phyloP scores from a whole-genome alignment of 2,797 vertebrate genomes.

The Tauraco hartlaubi region DNA sequence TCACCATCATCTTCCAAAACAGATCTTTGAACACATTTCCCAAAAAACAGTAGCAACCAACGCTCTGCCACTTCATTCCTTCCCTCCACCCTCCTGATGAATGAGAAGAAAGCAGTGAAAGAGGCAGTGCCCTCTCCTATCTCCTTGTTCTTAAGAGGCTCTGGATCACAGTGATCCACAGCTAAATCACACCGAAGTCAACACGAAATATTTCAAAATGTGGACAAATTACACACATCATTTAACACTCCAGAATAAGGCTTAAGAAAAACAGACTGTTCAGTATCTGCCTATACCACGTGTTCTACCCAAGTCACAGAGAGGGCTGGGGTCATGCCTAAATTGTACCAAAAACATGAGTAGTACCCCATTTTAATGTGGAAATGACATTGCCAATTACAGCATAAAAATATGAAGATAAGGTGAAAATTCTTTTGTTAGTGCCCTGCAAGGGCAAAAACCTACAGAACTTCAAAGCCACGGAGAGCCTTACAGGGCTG shows the following conservation, averaged over 20 bases:
- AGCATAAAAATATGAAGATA: neutral
- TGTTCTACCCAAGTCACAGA: neutral
- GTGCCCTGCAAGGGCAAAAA: neutral
- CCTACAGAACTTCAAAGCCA: neutral
- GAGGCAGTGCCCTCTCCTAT: neutral
- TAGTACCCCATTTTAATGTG: neutral
- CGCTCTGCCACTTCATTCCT: neutral
- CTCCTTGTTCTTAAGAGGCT: neutral
- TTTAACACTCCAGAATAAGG: neutral
- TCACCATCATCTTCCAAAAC: constrained; percentile 32
- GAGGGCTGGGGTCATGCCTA: neutral
- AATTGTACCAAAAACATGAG: neutral
- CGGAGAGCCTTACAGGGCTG: neutral
- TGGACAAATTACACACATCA: neutral
- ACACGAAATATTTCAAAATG: neutral
- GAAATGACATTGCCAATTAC: neutral
- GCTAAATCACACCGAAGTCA: neutral
- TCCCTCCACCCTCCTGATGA: neutral
- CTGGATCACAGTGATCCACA: neutral
- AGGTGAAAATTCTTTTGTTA: neutral
- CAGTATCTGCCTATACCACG: neutral
- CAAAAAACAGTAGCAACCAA: constrained; percentile 1
- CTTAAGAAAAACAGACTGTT: neutral
- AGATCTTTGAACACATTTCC: neutral
- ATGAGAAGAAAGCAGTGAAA: neutral